Evolutionary conservation across 2,113 vertebrate species (phyloP).

Genomic region (Syngnathus typhle): DNA sequence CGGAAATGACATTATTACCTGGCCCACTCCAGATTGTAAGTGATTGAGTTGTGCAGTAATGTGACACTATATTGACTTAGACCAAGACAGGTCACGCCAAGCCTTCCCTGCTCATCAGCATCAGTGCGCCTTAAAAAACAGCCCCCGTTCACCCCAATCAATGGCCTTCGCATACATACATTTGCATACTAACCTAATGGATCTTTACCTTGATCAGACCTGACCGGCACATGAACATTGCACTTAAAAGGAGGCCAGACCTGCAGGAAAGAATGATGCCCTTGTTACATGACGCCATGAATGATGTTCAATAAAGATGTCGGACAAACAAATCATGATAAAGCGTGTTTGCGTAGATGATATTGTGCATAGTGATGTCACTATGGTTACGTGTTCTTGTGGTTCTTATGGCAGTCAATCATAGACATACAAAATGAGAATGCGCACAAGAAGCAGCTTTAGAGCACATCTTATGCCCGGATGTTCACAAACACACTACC

Average conservation of each 20-base stretch:
- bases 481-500: too few relatives aligned
- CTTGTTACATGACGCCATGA: neutral
- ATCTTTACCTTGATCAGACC: conserved; percentile 63
- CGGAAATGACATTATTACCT: conserved; percentile 49
- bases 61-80: conserved; percentile 74
- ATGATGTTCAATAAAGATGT: neutral
- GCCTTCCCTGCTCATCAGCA: conserved; percentile 68
- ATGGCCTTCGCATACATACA: conserved; percentile 69
- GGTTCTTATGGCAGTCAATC: too few relatives aligned
- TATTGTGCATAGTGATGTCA: too few relatives aligned
- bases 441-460: too few relatives aligned
- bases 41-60: conserved; percentile 70
- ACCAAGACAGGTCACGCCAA: conserved; percentile 69
- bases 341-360: neutral
- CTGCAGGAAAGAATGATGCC: neutral
- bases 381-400: too few relatives aligned
- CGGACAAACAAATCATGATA: neutral
- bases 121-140: conserved; percentile 59
- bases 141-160: conserved; percentile 58
- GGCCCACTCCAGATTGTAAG: conserved; percentile 61
- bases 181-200: conserved; percentile 72
- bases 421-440: too few relatives aligned
- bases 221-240: conserved; percentile 41
- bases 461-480: too few relatives aligned
- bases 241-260: neutral